A percentile compares a stretch with the other conserved stretches of the same genome.
Conservation (phyloP, 2,888 invertebrate species). For the Petrophora chlorosata region DNA sequence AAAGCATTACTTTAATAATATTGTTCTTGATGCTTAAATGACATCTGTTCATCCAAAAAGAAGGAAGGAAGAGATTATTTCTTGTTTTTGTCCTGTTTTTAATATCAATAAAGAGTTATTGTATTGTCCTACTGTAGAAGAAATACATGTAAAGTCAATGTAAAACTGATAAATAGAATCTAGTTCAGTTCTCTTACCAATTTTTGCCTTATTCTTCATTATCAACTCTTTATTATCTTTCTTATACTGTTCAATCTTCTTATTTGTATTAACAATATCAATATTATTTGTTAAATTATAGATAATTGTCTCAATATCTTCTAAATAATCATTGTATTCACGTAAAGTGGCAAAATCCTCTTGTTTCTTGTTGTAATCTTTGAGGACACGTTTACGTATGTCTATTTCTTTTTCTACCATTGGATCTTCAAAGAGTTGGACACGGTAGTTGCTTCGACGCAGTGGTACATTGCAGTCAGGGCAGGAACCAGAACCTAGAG, state of each 20-base stretch:
- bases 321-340: conserved; percentile 98
- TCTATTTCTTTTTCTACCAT: conserved; percentile 99
- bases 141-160: no score
- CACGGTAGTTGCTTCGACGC: conserved; percentile 94
- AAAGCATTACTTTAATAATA: neutral
- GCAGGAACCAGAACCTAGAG: conserved; percentile 95
- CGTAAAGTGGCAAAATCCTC: conserved; percentile 93
- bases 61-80: no score
- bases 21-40: no score
- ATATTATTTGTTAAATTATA: conserved; percentile 95
- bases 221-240: conserved; percentile 94
- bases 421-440: conserved; percentile 98
- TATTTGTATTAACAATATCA: conserved; percentile 94
- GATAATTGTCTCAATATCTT: conserved; percentile 96
- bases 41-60: no score
- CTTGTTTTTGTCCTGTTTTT: no score
- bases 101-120: no score
- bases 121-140: no score
- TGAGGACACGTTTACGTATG: conserved; percentile 93
- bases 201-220: conserved; percentile 89
- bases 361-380: conserved; percentile 97
- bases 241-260: conserved; percentile 95
- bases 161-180: neutral
- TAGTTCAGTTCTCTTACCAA: conserved; percentile 77
- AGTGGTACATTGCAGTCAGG: conserved; percentile 96